These are phyloP conservation scores for Bicyclus anynana DNA, from an alignment of 1,140 invertebrate genomes.

Conservation along the genomic window DNA sequence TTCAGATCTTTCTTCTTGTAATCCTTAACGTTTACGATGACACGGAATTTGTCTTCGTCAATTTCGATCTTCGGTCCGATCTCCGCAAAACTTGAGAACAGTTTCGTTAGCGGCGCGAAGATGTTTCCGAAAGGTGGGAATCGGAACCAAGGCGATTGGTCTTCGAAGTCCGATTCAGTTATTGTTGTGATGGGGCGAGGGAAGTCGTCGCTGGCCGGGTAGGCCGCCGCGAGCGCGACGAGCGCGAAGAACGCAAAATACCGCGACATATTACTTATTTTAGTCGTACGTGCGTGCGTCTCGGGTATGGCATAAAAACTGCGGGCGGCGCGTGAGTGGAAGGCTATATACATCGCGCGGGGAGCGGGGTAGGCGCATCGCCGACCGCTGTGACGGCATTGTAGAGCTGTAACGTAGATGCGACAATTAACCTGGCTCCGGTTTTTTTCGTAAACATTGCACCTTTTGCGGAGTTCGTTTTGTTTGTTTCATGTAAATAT, in stretches of 20 bases:
- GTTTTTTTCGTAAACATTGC: background rate
- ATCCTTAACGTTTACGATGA: conserved; percentile 61
- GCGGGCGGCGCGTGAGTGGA: conserved; percentile 47
- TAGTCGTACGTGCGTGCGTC: conserved; percentile 36
- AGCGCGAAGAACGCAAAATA: conserved; percentile 43
- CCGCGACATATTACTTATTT: conserved; percentile 49
- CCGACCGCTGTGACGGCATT: conserved; percentile 38
- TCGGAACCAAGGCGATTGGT: conserved; percentile 49
- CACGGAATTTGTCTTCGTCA: conserved; percentile 58
- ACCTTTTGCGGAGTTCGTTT: background rate
- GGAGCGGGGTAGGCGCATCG: conserved; percentile 54
- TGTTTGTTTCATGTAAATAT: conserved; percentile 11
- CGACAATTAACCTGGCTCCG: conserved; percentile 4
- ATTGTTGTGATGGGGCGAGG: conserved; percentile 47
- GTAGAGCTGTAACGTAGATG: conserved; percentile 14
- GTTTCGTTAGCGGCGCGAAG: conserved; percentile 53
- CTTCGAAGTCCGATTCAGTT: conserved; percentile 48
- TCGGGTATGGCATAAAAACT: conserved; percentile 48
- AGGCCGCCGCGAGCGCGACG: conserved; percentile 42
- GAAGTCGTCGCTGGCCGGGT: conserved; percentile 41
- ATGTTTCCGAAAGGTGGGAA: conserved; percentile 55
- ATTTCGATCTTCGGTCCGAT: conserved; percentile 53
- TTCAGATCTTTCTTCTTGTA: conserved; percentile 62
- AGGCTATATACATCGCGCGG: conserved; percentile 64
- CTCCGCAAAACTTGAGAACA: conserved; percentile 60